phyloP scores from a whole-genome alignment of 2,888 invertebrate species.

The Conchocele bisecta region DNA sequence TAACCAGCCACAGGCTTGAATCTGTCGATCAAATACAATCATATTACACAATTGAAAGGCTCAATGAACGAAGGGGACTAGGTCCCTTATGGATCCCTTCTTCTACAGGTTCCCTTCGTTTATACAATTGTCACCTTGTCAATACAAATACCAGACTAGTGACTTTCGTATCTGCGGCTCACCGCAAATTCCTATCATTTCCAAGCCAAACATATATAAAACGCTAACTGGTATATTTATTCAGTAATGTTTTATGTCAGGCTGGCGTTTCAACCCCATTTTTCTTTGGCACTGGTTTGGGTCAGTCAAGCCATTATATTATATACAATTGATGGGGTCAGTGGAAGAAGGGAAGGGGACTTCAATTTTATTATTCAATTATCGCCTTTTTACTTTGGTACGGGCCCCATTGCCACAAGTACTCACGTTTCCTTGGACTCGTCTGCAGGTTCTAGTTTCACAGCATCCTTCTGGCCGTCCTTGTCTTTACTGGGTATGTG shows the following conservation, averaged over 20 bases:
- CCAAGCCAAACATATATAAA: too few species aligned
- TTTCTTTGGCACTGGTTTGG: too few species aligned
- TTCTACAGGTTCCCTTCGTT: not conserved
- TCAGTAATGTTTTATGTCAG: too few species aligned
- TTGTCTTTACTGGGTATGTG: slow-evolving; percentile 37
- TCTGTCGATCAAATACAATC: not conserved
- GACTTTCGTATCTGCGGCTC: too few species aligned
- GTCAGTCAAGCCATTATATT: too few species aligned
- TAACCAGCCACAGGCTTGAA: not conserved
- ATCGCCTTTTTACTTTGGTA: not conserved
- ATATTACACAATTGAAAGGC: not conserved
- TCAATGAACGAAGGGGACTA: not conserved
- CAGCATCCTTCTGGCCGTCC: slow-evolving; percentile 33
- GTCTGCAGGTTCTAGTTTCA: slow-evolving; percentile 45
- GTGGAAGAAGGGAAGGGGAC: too few species aligned
- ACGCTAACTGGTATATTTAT: too few species aligned
- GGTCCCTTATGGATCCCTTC: not conserved
- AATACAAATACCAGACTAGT: too few species aligned
- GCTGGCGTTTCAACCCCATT: too few species aligned
- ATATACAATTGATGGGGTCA: too few species aligned
- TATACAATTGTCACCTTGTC: not conserved
- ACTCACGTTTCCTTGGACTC: slow-evolving; percentile 54
- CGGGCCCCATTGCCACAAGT: not conserved
- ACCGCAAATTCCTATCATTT: too few species aligned
- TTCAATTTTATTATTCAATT: too few species aligned